Percentiles rank a stretch among this genome's conserved stretches.
These are phyloP conservation scores for Brachypteracias leptosomus DNA, from an alignment of 2,113 vertebrate genomes.

Conservation along the genomic window DNA sequence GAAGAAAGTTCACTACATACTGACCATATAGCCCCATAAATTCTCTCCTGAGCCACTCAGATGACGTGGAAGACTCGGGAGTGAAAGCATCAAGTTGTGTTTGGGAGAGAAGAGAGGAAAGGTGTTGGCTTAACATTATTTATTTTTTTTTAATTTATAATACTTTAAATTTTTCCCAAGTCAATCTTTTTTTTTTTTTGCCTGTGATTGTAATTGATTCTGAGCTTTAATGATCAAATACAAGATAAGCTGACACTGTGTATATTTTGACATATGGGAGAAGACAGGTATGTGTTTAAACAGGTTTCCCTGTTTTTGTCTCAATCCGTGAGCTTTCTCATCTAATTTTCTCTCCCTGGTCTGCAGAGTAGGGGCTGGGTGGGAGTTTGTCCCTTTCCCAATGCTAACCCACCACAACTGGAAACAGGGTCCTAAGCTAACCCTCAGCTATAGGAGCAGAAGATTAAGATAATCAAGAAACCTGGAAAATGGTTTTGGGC, in stretches of 20 bases:
- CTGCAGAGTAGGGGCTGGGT: neutral
- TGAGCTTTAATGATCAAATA: neutral
- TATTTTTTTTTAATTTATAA: neutral
- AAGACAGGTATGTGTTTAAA: neutral
- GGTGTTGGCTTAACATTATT: neutral
- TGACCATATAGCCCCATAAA: neutral
- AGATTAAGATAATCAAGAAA: neutral
- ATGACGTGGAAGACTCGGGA: neutral
- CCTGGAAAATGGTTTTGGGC: neutral
- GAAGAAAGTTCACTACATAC: neutral
- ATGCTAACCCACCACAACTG: neutral
- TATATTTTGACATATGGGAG: neutral
- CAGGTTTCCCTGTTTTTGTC: neutral
- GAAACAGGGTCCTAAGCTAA: neutral
- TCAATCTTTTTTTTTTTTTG: neutral
- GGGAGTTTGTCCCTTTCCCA: neutral
- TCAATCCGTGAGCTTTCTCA: neutral
- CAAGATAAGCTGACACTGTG: neutral
- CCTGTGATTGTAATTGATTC: neutral
- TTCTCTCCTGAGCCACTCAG: neutral
- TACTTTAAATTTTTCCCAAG: neutral
- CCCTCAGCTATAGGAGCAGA: neutral
- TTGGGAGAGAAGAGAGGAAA: neutral
- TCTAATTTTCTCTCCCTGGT: neutral
- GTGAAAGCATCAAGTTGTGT: neutral